These are phyloP conservation scores for Atrichornis clamosus DNA, from an alignment of 2,113 vertebrate species.

Conservation along the genomic window DNA sequence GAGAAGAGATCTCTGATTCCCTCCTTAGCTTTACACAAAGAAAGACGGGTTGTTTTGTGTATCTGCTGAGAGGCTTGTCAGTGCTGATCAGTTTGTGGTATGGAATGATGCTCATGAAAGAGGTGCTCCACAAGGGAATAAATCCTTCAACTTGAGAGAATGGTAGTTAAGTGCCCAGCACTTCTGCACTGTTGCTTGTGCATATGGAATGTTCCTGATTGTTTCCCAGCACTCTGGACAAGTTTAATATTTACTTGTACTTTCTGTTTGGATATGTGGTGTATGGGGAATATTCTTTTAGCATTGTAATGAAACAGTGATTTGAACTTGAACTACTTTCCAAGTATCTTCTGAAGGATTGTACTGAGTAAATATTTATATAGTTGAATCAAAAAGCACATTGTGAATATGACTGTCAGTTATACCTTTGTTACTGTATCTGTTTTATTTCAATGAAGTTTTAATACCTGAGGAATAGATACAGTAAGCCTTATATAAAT, in stretches of 20 bases:
- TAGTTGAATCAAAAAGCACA: background rate
- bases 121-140: background rate
- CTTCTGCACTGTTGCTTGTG: background rate
- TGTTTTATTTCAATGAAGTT: background rate
- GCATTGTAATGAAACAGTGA: background rate
- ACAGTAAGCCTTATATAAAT: background rate
- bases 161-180: background rate
- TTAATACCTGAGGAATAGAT: background rate
- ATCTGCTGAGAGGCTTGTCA: background rate
- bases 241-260: background rate
- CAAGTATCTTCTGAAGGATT: background rate
- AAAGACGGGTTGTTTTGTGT: background rate
- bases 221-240: background rate
- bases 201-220: background rate
- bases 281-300: background rate
- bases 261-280: background rate
- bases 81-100: background rate
- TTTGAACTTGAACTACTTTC: constrained; percentile 4
- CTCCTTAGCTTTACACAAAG: background rate
- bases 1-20: background rate
- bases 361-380: constrained; percentile 37
- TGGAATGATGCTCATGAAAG: background rate
- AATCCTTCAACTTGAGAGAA: background rate
- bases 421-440: background rate
- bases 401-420: background rate